Evolutionary conservation across 2,113 vertebrate genomes (phyloP), one percentile per base, ranked within the genome.

Genomic region (Pollachius pollachius): DNA sequence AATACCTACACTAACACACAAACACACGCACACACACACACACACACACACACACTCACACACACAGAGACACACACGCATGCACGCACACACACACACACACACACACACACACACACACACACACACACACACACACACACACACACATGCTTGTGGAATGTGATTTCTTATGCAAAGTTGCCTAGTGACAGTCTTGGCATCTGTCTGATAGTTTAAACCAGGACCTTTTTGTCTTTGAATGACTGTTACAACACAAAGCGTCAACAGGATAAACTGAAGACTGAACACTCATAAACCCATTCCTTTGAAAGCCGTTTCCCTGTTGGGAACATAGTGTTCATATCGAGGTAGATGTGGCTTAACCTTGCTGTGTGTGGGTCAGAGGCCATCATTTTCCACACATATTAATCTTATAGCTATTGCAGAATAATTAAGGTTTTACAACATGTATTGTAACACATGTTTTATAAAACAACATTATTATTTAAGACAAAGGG

Each of bases 101-200:
- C 41, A 48, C 37, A 41, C 37, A 41, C 37, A 41, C 37, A 41
- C 37, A 41, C 37, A 41, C 37, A 41, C 37, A 58, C 37, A 65
- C 37, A 41, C 37, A 41, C 37, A 41, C 37, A 41, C 37, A 41
- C 37, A 41, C 37, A 41, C 37, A 41, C 37, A 41, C 41, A 48
- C 41, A 48, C 41, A 48, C 41, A 48, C 41, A 59, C 41, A 66
- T 34, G 52, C 61, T 8, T 9, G 41, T 12, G 41, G 41, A 13
- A 11, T 41, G 37, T 3, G 37, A 41, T 41, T 41, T 75, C 70
- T 77, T 68, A 73, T 41, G 62, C 48, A 76, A 68, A 19, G 69
- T 85, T 78, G 78, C 73, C 60, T 60, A 54, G 77, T 62, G 70
- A 74, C 25, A 18, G 52, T 62, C 25, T 52, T 74, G 70, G 70